Evolutionary conservation across 2,113 vertebrate genomes (phyloP).

Genomic region (Engraulis encrasicolus): DNA sequence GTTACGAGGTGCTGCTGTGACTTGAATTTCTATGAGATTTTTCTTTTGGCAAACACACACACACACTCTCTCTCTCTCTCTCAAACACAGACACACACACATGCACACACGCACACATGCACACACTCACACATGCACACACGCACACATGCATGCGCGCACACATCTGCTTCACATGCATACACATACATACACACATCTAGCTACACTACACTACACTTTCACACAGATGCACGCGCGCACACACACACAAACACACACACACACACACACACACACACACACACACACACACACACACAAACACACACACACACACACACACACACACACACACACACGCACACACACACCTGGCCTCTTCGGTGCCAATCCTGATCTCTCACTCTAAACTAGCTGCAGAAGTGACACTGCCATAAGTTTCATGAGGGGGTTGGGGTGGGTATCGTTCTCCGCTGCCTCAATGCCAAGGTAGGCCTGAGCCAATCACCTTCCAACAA

Average conservation of each 20-base stretch:
- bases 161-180: background rate
- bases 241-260: no score
- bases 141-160: background rate
- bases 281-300: background rate
- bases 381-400: slow-evolving; percentile 1
- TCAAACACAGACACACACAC: background rate
- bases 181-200: background rate
- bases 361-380: background rate
- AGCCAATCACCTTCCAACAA: background rate
- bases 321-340: background rate
- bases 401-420: background rate
- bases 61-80: no score
- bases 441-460: background rate
- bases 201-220: no score
- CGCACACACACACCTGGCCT: background rate
- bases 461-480: background rate
- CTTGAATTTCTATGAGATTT: background rate
- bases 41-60: background rate
- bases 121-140: background rate
- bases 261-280: background rate
- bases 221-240: background rate
- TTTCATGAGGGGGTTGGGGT: background rate
- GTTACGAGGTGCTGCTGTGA: background rate
- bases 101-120: background rate
- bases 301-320: background rate